phyloP scores from a whole-genome alignment of 2,113 vertebrate genomes.

The Okapia johnstoni region DNA sequence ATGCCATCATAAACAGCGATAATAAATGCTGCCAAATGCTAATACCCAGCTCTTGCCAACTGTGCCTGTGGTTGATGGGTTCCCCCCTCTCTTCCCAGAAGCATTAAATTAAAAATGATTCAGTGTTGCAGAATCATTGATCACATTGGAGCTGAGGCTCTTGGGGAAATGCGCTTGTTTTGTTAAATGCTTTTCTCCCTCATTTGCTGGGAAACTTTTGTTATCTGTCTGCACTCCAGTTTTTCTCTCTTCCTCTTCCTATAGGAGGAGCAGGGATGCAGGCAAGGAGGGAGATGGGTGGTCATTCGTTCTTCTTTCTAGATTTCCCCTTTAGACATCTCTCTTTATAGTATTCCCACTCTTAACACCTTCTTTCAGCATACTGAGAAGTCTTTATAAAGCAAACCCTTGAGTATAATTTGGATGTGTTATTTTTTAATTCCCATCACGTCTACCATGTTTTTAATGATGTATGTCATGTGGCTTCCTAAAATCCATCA shows the following conservation, averaged over 20 bases:
- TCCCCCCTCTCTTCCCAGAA: conserved; percentile 74
- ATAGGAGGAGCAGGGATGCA: neutral
- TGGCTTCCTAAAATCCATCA: neutral
- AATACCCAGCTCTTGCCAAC: conserved; percentile 78
- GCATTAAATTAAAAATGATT: conserved; percentile 82
- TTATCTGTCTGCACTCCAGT: neutral
- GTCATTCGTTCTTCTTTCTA: neutral
- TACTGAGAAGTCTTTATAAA: neutral
- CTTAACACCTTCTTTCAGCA: neutral
- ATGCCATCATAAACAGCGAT: conserved; percentile 78
- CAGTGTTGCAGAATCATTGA: conserved; percentile 72
- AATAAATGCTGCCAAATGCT: conserved; percentile 81
- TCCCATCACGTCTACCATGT: neutral
- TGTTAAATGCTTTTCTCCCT: conserved; percentile 51
- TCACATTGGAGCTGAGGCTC: conserved; percentile 66
- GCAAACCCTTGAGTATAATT: neutral
- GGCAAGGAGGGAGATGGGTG: neutral
- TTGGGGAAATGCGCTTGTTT: conserved; percentile 52
- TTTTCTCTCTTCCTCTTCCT: neutral
- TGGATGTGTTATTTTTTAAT: neutral
- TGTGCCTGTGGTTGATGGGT: conserved; percentile 69
- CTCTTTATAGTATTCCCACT: neutral
- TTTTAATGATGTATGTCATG: neutral
- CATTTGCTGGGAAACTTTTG: neutral
- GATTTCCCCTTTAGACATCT: neutral